Conservation (phyloP, 2,113 vertebrate species). For the Bettongia penicillata region DNA sequence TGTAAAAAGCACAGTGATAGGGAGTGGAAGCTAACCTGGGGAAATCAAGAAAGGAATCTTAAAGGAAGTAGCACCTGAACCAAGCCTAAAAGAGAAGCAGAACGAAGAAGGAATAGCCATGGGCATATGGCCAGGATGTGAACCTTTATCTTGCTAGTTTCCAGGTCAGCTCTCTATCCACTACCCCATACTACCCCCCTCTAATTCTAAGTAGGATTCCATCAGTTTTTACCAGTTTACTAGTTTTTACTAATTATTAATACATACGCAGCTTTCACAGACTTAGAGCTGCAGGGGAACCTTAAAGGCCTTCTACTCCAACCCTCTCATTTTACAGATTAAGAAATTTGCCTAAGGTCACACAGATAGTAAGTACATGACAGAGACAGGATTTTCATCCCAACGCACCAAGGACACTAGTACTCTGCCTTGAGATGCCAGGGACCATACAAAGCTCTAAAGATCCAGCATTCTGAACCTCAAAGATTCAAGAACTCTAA, state of each 20-base stretch:
- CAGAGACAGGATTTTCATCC: not conserved
- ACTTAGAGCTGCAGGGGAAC: not conserved
- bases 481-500: too few relatives aligned
- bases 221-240: not conserved
- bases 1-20: not conserved
- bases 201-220: not conserved
- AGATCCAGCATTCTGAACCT: not conserved
- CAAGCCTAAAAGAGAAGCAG: not conserved
- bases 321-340: not conserved
- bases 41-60: not conserved
- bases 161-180: not conserved
- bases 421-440: not conserved
- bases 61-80: not conserved
- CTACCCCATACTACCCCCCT: not conserved
- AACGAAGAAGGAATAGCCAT: not conserved
- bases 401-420: not conserved
- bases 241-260: not conserved
- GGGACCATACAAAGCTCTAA: not conserved
- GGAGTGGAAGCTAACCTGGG: not conserved
- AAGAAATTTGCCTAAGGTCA: not conserved
- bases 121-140: not conserved
- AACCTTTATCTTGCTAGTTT: not conserved
- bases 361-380: not conserved
- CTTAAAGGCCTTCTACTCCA: not conserved
- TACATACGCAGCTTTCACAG: not conserved